phyloP scores from a whole-genome alignment of 2,113 vertebrate species.

The Gadus macrocephalus region DNA sequence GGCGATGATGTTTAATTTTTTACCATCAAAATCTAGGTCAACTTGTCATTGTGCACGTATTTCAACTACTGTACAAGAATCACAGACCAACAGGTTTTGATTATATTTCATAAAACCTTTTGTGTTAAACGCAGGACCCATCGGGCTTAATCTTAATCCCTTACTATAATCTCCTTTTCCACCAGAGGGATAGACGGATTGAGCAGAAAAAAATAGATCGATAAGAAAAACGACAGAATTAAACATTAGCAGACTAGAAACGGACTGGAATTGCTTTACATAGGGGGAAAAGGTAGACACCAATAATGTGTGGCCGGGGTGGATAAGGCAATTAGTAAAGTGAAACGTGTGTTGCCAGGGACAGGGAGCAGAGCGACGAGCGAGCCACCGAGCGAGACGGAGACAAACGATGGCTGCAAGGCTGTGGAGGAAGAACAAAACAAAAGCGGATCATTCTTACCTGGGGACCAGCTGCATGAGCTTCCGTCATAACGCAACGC shows the following conservation, averaged over 20 bases:
- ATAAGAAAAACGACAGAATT: conserved; percentile 1
- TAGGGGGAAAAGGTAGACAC: too few species aligned
- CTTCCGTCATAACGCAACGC: conserved; percentile 58
- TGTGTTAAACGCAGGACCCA: conserved; percentile 18
- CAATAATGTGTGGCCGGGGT: too few species aligned
- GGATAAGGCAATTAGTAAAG: too few species aligned
- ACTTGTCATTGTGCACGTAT: background rate
- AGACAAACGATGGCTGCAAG: too few species aligned
- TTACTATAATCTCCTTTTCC: conserved; percentile 31
- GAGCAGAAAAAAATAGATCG: background rate
- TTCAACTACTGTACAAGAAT: conserved; percentile 5
- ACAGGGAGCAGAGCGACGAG: too few species aligned
- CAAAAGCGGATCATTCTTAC: conserved; percentile 40
- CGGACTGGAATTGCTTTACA: background rate
- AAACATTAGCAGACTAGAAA: conserved; percentile 12
- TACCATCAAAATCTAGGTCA: conserved; percentile 10
- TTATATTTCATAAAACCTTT: conserved; percentile 27
- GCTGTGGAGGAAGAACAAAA: too few species aligned
- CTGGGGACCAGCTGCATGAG: conserved; percentile 15
- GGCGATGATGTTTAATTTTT: conserved; percentile 1
- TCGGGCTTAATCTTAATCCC: conserved; percentile 39
- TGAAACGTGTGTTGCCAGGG: too few species aligned
- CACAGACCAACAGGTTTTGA: conserved; percentile 13
- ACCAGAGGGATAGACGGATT: conserved; percentile 8
- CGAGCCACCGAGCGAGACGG: too few species aligned